These are phyloP conservation scores for Oostethus manadensis DNA, from an alignment of 2,113 vertebrate species.

Conservation along the genomic window DNA sequence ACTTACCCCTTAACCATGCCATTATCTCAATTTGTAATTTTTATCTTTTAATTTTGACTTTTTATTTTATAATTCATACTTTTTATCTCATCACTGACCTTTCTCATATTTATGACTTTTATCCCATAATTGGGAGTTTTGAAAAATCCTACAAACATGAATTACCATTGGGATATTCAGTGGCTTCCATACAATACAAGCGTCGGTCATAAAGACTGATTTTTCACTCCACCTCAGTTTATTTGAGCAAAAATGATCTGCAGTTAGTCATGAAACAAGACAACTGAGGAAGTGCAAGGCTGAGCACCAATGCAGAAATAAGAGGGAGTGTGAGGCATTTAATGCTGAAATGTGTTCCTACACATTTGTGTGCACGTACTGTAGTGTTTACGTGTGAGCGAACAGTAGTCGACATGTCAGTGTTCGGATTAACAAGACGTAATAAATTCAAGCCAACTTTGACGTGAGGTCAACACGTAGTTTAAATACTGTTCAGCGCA, in stretches of 20 bases:
- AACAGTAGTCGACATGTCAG: constrained; percentile 38
- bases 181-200: no score
- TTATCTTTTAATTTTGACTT: no score
- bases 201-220: neutral
- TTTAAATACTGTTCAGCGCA: no score
- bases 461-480: neutral
- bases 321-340: constrained; percentile 4
- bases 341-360: constrained; percentile 17
- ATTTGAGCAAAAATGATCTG: constrained; percentile 66
- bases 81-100: no score
- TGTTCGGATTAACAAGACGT: constrained; percentile 29
- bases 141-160: no score
- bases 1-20: no score
- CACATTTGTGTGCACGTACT: neutral
- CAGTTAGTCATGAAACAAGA: constrained; percentile 49
- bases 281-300: constrained; percentile 41
- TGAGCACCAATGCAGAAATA: constrained; percentile 16
- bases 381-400: constrained; percentile 3
- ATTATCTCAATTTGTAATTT: no score
- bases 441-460: constrained; percentile 19
- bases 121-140: no score
- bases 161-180: no score
- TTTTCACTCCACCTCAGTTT: constrained; percentile 55
- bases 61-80: no score
- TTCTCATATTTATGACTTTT: no score